Base-by-base conservation (phyloP, 2,888 invertebrate genomes). In the Pyrrhosoma nymphula region DNA sequence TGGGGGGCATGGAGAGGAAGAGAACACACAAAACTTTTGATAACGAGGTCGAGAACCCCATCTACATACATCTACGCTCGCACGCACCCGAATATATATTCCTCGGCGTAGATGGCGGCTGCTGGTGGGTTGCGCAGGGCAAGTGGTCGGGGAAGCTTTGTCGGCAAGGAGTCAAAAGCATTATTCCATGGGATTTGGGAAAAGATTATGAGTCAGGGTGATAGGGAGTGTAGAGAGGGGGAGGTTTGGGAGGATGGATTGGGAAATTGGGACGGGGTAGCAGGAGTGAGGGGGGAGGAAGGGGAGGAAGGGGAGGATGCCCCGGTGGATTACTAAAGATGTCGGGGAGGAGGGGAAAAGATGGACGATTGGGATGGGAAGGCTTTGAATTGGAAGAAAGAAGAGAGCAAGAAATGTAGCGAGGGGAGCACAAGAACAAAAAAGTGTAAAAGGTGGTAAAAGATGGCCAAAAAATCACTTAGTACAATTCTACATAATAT, bases 1-100 rank as follows among this genome's bases (percentile, higher is more conserved):
- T n/a, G 26, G 6, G 69, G n/a, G n/a, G 69, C 1, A n/a, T 6
- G 69, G 69, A 60, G 60, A 69, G 69, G 12, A 23, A 69, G 69
- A 69, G 35, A 82, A 82, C 82, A 35, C 82, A 82, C 82, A 35
- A 82, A 82, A 82, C 82, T 82, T 82, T 82, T 82, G 82, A 82
- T 82, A 82, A 82, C 82, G 30, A 82, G 82, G 30, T 35, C 35
- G 82, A 82, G 82, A 35, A 82, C 82, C 82, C 82, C 82, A 35
- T 82, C 82, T 82, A 82, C 82, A 82, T 82, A 82, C 35, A 30
- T 82, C n/a, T 82, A 16, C 35, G 26, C 35, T 35, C 35, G 16
- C 14, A 82, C 35, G 30, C 35, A 35, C 14, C 0, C 14, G 35
- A 14, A 82, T 30, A 30, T 82, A 82, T 35, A 35, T 82, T 69